These are phyloP conservation scores for Pinna nobilis DNA, from an alignment of 1,140 invertebrate genomes.

Conservation along the genomic window DNA sequence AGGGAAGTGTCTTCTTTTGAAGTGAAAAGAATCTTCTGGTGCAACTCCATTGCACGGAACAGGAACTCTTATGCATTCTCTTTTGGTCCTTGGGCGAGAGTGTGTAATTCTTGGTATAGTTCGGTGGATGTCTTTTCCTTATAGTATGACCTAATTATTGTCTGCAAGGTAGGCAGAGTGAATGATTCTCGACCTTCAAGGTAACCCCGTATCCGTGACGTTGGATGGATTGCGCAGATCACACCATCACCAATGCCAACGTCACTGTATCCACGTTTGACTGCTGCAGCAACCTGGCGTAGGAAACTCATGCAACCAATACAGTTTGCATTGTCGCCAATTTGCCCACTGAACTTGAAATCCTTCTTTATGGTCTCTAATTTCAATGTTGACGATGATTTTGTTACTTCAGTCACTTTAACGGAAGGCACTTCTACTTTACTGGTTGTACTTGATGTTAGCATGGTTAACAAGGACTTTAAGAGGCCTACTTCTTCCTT, in stretches of 20 bases:
- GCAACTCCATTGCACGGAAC: conserved; percentile 15
- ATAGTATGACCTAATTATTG: conserved; percentile 31
- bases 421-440: too few species aligned
- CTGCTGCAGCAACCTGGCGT: conserved; percentile 11
- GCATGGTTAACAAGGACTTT: too few species aligned
- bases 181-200: conserved; percentile 23
- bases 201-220: conserved; percentile 19
- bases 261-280: conserved; percentile 18
- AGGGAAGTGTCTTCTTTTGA: conserved; percentile 12
- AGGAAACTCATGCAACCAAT: conserved; percentile 15
- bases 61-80: conserved; percentile 25
- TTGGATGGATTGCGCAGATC: conserved; percentile 1
- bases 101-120: conserved; percentile 25
- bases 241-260: conserved; percentile 13
- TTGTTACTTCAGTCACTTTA: too few species aligned
- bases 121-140: conserved; percentile 31
- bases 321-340: too few species aligned
- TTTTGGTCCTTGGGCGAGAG: neutral
- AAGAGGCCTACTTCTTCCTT: too few species aligned
- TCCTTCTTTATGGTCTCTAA: too few species aligned
- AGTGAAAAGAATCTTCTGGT: conserved; percentile 20
- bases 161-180: neutral
- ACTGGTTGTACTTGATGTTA: too few species aligned
- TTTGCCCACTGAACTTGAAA: too few species aligned
- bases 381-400: too few species aligned